Conservation (phyloP, 2,113 vertebrate genomes). For the Antechinus flavipes region DNA sequence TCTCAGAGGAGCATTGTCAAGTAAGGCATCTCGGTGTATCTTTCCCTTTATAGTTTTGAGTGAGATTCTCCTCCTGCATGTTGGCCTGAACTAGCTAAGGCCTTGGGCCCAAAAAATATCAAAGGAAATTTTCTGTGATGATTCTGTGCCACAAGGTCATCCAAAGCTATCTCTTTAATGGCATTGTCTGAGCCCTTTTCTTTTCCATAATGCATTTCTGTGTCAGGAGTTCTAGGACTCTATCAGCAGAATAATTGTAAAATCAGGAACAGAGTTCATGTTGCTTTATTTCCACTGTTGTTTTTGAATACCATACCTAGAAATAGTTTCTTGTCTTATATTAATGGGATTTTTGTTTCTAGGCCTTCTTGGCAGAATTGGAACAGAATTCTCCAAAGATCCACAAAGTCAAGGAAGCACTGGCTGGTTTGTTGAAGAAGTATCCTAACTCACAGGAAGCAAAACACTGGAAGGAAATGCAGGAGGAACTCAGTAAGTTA, state of each 20-base stretch:
- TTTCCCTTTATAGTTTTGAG: neutral
- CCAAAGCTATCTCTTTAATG: neutral
- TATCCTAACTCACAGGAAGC: constrained; percentile 95
- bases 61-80: neutral
- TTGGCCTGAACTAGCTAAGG: neutral
- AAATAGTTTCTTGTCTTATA: constrained; percentile 16
- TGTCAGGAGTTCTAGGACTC: neutral
- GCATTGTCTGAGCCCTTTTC: neutral
- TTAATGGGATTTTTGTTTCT: constrained; percentile 46
- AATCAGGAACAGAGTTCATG: neutral
- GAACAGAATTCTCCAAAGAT: constrained; percentile 92
- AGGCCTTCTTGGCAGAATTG: constrained; percentile 94
- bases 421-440: constrained; percentile 90
- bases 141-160: neutral
- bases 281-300: neutral
- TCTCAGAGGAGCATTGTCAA: neutral
- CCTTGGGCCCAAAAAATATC: neutral
- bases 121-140: neutral
- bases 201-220: neutral
- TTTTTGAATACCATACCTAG: neutral
- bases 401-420: constrained; percentile 90
- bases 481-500: constrained; percentile 93
- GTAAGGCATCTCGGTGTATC: constrained; percentile 30
- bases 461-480: constrained; percentile 92
- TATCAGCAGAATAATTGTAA: neutral